Evolutionary conservation across 1,140 invertebrate species (phyloP).

Genomic region (Metaphire vulgaris): DNA sequence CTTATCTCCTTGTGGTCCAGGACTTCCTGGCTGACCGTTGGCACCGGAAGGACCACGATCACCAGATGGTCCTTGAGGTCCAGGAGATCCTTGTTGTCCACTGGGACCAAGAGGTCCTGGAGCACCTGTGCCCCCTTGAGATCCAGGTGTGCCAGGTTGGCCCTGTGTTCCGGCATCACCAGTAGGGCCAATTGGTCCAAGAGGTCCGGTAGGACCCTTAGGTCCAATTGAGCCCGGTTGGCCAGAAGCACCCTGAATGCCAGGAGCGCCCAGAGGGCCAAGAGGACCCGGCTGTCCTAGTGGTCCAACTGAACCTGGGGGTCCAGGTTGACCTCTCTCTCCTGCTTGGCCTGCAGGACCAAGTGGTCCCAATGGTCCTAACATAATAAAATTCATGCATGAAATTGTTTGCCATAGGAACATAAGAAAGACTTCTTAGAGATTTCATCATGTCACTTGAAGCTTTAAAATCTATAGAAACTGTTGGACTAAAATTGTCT

Average conservation of each 20-base stretch:
- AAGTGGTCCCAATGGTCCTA: constrained; percentile 9
- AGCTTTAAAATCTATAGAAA: not conserved
- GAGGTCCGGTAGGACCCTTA: constrained; percentile 40
- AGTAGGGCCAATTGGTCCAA: constrained; percentile 56
- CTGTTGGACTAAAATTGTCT: not conserved
- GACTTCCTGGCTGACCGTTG: constrained; percentile 13
- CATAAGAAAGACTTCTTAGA: too few relatives aligned
- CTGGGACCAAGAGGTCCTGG: not conserved
- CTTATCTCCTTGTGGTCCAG: not conserved
- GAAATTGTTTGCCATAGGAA: too few relatives aligned
- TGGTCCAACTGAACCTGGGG: not conserved
- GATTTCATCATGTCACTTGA: too few relatives aligned
- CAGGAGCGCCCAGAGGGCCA: not conserved
- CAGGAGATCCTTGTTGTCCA: constrained; percentile 4
- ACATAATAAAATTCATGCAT: not conserved
- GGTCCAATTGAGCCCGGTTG: constrained; percentile 5
- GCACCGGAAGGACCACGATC: constrained; percentile 20
- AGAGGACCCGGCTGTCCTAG: not conserved
- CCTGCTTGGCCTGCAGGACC: constrained; percentile 5
- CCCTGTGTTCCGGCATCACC: constrained; percentile 13
- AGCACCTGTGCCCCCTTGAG: constrained; percentile 1
- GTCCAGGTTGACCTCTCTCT: constrained; percentile 16
- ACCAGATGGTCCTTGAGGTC: constrained; percentile 11
- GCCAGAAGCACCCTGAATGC: constrained; percentile 13
- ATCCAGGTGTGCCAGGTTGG: constrained; percentile 1